These are phyloP conservation scores for Drosophila kohkoa DNA, from an alignment of 1,140 invertebrate species.

Conservation along the genomic window DNA sequence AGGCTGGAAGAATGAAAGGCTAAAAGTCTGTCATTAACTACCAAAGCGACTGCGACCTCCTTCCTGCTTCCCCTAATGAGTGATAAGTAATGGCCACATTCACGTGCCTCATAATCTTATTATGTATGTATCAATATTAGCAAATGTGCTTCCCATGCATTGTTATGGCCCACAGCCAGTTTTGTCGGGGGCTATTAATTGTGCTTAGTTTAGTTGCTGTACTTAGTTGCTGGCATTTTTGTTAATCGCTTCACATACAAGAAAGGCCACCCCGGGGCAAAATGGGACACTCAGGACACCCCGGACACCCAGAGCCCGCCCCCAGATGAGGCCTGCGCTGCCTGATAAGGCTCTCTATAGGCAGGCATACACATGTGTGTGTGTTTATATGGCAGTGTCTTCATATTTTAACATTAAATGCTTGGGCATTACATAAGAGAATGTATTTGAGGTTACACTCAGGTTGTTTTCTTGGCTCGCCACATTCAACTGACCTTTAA, in stretches of 20 bases:
- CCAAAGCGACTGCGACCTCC: conserved; percentile 6
- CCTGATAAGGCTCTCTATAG: conserved; percentile 40
- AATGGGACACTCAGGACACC: conserved; percentile 12
- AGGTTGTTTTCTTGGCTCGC: conserved; percentile 48
- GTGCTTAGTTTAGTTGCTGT: conserved; percentile 72
- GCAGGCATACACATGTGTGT: not conserved
- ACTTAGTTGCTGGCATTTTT: conserved; percentile 77
- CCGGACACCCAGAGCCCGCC: not conserved
- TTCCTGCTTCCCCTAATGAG: conserved; percentile 62
- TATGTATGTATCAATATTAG: conserved; percentile 65
- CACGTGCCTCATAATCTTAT: conserved; percentile 77
- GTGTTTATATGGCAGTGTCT: conserved; percentile 41
- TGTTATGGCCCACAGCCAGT: conserved; percentile 51
- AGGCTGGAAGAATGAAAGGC: conserved; percentile 22
- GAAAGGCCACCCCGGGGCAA: conserved; percentile 14
- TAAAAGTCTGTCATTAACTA: conserved; percentile 51
- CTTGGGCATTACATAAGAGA: conserved; percentile 36
- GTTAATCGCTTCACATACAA: conserved; percentile 73
- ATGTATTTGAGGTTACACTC: conserved; percentile 29
- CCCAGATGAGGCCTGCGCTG: conserved; percentile 29
- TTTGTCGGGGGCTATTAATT: conserved; percentile 66
- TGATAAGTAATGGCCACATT: conserved; percentile 64
- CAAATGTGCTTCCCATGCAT: conserved; percentile 56
- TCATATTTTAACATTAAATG: conserved; percentile 69
- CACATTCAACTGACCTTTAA: conserved; percentile 72